These are phyloP conservation scores for Hydractinia symbiolongicarpus DNA, from an alignment of 30 jellyfish, hydroid and myxozoan species.

Conservation along the genomic window DNA sequence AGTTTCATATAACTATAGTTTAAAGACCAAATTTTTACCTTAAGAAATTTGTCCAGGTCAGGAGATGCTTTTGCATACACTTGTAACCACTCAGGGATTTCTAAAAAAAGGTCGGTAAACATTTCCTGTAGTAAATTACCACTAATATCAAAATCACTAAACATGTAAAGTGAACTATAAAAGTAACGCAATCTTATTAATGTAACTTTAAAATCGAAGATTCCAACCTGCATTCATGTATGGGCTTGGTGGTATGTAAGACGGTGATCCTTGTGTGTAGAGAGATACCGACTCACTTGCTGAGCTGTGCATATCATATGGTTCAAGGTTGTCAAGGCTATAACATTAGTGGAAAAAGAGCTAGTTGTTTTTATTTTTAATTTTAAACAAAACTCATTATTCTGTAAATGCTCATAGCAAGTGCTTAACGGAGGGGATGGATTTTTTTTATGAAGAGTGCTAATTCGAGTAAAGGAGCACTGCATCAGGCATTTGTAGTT, in stretches of 20 bases:
- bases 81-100: slow-evolving; percentile 98
- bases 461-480: too few species aligned
- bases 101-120: slow-evolving; percentile 23
- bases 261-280: slow-evolving; percentile 44
- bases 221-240: slow-evolving; percentile 82
- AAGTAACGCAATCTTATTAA: background rate
- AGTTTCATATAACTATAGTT: too few species aligned
- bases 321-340: slow-evolving; percentile 30
- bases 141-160: background rate
- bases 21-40: slow-evolving; percentile 36
- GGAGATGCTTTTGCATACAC: slow-evolving; percentile 97
- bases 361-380: too few species aligned
- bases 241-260: slow-evolving; percentile 97
- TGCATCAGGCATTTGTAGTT: too few species aligned
- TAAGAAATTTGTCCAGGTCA: slow-evolving; percentile 65
- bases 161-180: background rate
- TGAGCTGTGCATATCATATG: slow-evolving; percentile 3
- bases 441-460: too few species aligned
- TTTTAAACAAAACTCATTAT: too few species aligned
- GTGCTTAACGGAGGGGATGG: too few species aligned
- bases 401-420: too few species aligned
- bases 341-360: background rate
- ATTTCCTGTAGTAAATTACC: background rate
- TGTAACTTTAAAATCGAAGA: background rate
- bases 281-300: slow-evolving; percentile 16